Base-by-base conservation (phyloP, 2,888 invertebrate species). In the Scelioninae gen. 1 region DNA sequence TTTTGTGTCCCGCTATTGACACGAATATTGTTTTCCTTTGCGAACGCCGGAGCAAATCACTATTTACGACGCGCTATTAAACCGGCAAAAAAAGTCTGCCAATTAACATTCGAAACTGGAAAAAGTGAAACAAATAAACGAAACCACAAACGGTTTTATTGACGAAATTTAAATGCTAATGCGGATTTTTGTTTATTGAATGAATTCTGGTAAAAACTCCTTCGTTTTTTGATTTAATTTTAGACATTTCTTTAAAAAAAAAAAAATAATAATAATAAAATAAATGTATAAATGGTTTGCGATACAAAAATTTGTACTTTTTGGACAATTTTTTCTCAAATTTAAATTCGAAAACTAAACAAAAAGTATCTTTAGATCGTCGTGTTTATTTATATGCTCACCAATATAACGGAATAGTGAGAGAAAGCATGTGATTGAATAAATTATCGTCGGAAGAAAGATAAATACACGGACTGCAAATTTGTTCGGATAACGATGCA, bases 381-480 rank as follows among this genome's bases (percentile, higher is more conserved):
- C 32, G n/a, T 34, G 43, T 77, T 62, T 69, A 80, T 80, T 66
- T 72, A 72, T 74, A 62, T 15, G 60, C 62, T 13, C 34, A 60
- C 29, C 63, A 38, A 51, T 72, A 53, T 34, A 53, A 56, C 51
- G 65, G 38, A 47, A 66, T 32, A 53, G 13, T 47, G 72, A 79
- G 79, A 45, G 79, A 79, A 72, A 62, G 55, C 74, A 69, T 31
- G 49, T 68, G 80, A 68, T 75, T 80, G 75, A 80, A 75, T 69
- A 69, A 80, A 80, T 74, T 80, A 68, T 55, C 78, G 69, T 81
- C 68, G 63, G 58, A 81, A 81, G 69, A 81, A 81, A 71, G 71
- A 71, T 78, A 78, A 81, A 80, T 74, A 78, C 56, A 31, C 63
- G 62, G 13, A 38, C 49, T 62, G 68, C 66, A 77, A 82, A 82